Percentiles rank a stretch among this genome's conserved stretches.
Conservation (phyloP, 2,797 vertebrate species). For the Cercopithecus hamlyni region DNA sequence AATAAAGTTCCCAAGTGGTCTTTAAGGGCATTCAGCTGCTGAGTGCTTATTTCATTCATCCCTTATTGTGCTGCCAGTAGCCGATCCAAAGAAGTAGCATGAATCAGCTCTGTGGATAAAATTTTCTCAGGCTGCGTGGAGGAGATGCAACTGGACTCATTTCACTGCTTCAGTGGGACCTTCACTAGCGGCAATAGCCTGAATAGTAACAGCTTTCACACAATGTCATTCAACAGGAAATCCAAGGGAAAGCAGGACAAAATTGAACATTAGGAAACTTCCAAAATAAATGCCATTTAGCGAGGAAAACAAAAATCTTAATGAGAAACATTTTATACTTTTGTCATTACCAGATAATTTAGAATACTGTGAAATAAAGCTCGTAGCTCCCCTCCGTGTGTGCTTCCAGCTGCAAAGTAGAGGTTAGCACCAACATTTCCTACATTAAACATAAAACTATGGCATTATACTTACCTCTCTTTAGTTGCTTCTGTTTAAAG, state of each 20-base stretch:
- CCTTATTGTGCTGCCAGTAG: slow-evolving; percentile 71
- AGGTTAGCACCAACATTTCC: neutral
- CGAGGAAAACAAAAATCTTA: neutral
- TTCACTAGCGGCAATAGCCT: neutral
- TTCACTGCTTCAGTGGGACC: neutral
- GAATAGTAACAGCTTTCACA: neutral
- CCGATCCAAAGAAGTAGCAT: slow-evolving; percentile 73
- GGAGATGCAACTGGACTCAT: slow-evolving; percentile 18
- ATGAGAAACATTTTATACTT: neutral
- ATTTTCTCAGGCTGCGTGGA: slow-evolving; percentile 70
- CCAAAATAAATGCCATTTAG: neutral
- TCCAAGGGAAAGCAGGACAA: neutral
- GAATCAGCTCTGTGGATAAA: slow-evolving; percentile 68
- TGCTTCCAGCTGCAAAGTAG: neutral
- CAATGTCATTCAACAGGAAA: neutral
- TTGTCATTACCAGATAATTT: neutral
- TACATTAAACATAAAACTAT: neutral
- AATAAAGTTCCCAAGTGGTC: slow-evolving; percentile 80
- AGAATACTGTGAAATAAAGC: neutral
- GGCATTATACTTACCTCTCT: neutral
- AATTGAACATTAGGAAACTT: neutral
- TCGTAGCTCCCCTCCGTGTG: neutral
- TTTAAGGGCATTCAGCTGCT: slow-evolving; percentile 79
- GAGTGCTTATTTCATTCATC: slow-evolving; percentile 74
- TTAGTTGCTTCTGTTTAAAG: neutral